phyloP scores from a whole-genome alignment of 1,140 invertebrate genomes.

The Saxidomus purpurata region DNA sequence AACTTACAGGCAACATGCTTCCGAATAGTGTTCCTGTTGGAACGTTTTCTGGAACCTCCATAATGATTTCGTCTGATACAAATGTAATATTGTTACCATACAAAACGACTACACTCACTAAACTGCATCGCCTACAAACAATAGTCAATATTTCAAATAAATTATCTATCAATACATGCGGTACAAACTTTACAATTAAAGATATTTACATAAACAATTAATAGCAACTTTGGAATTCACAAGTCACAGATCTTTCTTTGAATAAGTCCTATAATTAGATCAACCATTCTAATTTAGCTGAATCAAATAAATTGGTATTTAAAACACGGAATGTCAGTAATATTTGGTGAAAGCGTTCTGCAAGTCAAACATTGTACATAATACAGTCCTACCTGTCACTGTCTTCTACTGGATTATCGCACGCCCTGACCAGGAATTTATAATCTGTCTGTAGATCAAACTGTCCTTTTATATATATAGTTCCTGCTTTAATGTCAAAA shows the following conservation, averaged over 20 bases:
- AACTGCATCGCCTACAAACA: constrained; percentile 37
- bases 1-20: constrained; percentile 18
- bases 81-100: constrained; percentile 24
- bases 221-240: too few relatives aligned
- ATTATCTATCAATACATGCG: too few relatives aligned
- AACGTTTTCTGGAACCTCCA: constrained; percentile 29
- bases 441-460: neutral
- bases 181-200: too few relatives aligned
- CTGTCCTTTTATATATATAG: neutral
- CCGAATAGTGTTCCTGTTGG: constrained; percentile 28
- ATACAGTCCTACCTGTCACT: constrained; percentile 39
- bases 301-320: too few relatives aligned
- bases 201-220: too few relatives aligned
- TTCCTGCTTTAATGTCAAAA: constrained; percentile 22
- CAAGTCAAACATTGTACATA: too few relatives aligned
- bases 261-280: too few relatives aligned
- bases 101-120: constrained; percentile 6
- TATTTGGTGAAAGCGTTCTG: too few relatives aligned
- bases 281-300: too few relatives aligned
- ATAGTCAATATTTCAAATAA: too few relatives aligned
- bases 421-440: constrained; percentile 16
- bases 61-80: neutral
- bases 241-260: too few relatives aligned
- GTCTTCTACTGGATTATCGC: constrained; percentile 20
- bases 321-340: too few relatives aligned